Conservation (phyloP, 2,797 vertebrate species). For the Allobates femoralis region DNA sequence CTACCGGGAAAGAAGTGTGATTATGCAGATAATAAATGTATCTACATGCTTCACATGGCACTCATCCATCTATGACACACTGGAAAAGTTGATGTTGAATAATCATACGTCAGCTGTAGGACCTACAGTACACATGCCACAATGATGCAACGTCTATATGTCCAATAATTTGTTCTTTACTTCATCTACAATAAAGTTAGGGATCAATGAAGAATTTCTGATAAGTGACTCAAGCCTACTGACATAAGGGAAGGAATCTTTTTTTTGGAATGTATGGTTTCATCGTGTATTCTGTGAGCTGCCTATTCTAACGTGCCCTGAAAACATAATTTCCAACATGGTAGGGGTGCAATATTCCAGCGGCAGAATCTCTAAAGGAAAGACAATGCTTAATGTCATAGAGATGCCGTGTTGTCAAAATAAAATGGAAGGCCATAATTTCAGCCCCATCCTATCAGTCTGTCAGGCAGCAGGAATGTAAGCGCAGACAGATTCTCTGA, state of each 20-base stretch:
- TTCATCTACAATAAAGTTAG: not conserved
- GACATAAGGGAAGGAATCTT: not conserved
- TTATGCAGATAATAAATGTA: too few relatives aligned
- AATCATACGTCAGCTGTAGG: not conserved
- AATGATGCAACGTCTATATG: too few relatives aligned
- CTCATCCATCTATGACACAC: too few relatives aligned
- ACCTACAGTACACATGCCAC: not conserved
- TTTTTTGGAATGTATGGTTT: not conserved
- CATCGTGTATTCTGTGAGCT: not conserved
- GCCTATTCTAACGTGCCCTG: not conserved
- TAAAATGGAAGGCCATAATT: constrained; percentile 54
- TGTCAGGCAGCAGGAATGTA: constrained; percentile 42
- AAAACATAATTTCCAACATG: constrained; percentile 28
- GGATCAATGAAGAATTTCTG: not conserved
- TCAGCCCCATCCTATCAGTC: constrained; percentile 47
- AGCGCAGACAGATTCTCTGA: constrained; percentile 37
- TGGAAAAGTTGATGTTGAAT: not conserved
- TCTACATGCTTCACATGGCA: too few relatives aligned
- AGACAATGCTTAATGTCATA: constrained; percentile 28
- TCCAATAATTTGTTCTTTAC: not conserved
- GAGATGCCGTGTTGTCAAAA: constrained; percentile 47
- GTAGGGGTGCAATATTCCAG: constrained; percentile 3
- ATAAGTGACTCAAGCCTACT: not conserved
- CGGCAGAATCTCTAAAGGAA: not conserved
- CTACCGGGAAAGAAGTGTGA: too few relatives aligned